A percentile compares a stretch with the other conserved stretches of the same genome.
Evolutionary conservation across 2,888 invertebrate genomes (phyloP).

Genomic region (Caenorhabditis macrosperma): DNA sequence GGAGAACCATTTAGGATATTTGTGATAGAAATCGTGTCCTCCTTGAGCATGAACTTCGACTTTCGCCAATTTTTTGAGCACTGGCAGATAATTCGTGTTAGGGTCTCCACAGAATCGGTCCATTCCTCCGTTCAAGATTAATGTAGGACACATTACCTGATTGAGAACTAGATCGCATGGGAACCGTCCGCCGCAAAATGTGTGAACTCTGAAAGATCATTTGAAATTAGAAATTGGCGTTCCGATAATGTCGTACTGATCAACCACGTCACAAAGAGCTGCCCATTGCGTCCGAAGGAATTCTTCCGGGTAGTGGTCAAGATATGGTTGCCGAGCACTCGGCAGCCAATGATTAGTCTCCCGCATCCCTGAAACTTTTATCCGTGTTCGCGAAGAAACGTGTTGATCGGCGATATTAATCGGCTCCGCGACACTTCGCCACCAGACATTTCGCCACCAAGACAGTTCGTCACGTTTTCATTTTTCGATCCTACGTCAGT

Average conservation of each 20-base stretch:
- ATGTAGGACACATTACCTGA: slow-evolving; percentile 71
- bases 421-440: too few relatives aligned
- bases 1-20: slow-evolving; percentile 78
- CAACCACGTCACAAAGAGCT: slow-evolving; percentile 78
- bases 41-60: slow-evolving; percentile 78
- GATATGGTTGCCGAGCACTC: slow-evolving; percentile 72
- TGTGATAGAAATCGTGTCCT: slow-evolving; percentile 78
- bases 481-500: too few relatives aligned
- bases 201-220: slow-evolving; percentile 72
- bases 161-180: slow-evolving; percentile 73
- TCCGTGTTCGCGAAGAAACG: too few relatives aligned
- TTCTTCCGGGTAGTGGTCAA: slow-evolving; percentile 76
- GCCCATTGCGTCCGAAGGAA: slow-evolving; percentile 78
- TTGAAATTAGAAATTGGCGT: neutral
- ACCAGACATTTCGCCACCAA: too few relatives aligned
- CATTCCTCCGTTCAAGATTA: slow-evolving; percentile 75
- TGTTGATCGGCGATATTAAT: too few relatives aligned
- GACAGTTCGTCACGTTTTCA: too few relatives aligned
- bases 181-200: slow-evolving; percentile 77
- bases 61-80: slow-evolving; percentile 71
- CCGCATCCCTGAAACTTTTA: slow-evolving; percentile 72
- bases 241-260: too few relatives aligned
- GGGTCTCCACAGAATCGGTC: slow-evolving; percentile 78
- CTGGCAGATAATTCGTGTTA: slow-evolving; percentile 65
- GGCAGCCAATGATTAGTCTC: slow-evolving; percentile 79